Evolutionary conservation across 2,888 invertebrate species (phyloP).

Genomic region (Acleris cristana): DNA sequence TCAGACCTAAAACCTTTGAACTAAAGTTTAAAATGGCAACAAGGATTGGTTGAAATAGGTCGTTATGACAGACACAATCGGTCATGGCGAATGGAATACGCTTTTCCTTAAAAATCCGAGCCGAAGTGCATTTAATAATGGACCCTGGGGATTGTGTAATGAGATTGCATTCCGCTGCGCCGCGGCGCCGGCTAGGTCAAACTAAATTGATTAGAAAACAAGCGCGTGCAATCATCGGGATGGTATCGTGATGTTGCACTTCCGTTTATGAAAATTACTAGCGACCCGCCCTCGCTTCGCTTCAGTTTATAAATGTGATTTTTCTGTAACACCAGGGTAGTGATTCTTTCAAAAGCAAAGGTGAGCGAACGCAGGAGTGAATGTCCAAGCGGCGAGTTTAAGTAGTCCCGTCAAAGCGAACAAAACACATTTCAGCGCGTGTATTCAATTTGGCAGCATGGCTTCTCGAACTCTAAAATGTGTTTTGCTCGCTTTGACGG

Average conservation of each 20-base stretch:
- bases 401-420: too few relatives aligned
- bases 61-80: constrained; percentile 32
- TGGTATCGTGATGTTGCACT: constrained; percentile 7
- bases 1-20: not conserved
- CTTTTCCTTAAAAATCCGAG: constrained; percentile 35
- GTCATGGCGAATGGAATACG: constrained; percentile 36
- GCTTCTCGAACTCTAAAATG: too few relatives aligned
- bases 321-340: too few relatives aligned
- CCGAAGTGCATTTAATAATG: constrained; percentile 8
- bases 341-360: too few relatives aligned
- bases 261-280: constrained; percentile 20
- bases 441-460: too few relatives aligned
- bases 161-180: not conserved
- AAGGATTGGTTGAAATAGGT: constrained; percentile 13
- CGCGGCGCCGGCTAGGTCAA: constrained; percentile 7
- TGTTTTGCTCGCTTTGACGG: too few relatives aligned
- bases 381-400: too few relatives aligned
- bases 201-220: constrained; percentile 34
- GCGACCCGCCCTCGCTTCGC: too few relatives aligned
- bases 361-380: too few relatives aligned
- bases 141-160: constrained; percentile 14
- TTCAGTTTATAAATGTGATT: too few relatives aligned
- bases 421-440: too few relatives aligned
- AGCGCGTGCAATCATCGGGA: constrained; percentile 22
- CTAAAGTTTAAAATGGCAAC: constrained; percentile 13